Conservation (phyloP, 2,888 invertebrate genomes). For the Branchipolynoe longqiensis region DNA sequence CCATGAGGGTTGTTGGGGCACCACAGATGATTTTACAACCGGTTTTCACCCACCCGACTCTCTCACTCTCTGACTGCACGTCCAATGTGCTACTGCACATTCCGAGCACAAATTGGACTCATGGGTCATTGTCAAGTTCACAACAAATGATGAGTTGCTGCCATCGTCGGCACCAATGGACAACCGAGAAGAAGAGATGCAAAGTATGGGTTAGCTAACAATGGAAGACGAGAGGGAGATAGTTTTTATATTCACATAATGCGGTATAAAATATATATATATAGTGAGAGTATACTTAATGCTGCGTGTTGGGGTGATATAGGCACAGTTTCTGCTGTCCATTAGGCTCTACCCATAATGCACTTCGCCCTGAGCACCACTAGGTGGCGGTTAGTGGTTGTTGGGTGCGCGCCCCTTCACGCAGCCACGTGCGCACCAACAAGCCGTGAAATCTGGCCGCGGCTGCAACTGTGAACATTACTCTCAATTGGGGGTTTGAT, state of each 20-base stretch:
- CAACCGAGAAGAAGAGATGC: too few relatives aligned
- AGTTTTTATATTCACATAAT: neutral
- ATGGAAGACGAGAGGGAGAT: too few relatives aligned
- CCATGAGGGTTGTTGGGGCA: too few relatives aligned
- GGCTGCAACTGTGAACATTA: conserved; percentile 49
- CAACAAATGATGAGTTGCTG: too few relatives aligned
- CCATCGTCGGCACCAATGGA: too few relatives aligned
- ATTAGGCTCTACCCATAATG: conserved; percentile 12
- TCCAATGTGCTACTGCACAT: too few relatives aligned
- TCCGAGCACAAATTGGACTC: too few relatives aligned
- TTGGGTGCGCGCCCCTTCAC: neutral
- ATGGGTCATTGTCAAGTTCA: too few relatives aligned
- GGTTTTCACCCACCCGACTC: too few relatives aligned
- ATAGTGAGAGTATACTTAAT: neutral
- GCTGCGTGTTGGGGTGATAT: neutral
- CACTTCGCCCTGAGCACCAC: neutral
- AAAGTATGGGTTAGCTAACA: too few relatives aligned
- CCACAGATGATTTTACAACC: too few relatives aligned
- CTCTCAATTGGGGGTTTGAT: conserved; percentile 6
- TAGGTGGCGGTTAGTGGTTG: conserved; percentile 21
- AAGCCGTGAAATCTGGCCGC: conserved; percentile 39
- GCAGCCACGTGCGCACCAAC: conserved; percentile 19
- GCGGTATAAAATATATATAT: neutral
- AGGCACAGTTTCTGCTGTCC: neutral
- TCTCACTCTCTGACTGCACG: too few relatives aligned